Evolutionary conservation across 2,888 invertebrate species (phyloP), one percentile per base, ranked within the genome.

Genomic region (Trissolcus brochymenae): DNA sequence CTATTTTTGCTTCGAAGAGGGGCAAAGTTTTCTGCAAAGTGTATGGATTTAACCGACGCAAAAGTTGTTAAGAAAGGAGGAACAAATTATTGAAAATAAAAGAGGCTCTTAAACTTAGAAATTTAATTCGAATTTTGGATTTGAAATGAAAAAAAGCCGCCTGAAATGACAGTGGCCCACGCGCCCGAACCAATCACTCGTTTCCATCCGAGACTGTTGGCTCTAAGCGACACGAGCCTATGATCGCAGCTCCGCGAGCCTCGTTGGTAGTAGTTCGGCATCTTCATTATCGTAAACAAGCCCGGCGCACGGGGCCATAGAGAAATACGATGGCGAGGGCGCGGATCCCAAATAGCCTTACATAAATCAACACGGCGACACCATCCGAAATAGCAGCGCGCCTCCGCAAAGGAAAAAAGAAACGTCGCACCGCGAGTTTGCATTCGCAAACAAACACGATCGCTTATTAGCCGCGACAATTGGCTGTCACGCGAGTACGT

Each of bases 231-330:
- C 62, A 61, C 57, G 51, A 67, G 74, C 51, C 66, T 61, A 74
- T 67, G 54, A 67, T 67, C 61, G 41, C 55, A 57, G 61, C 54
- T 54, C 55, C 25, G 61, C 51, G 55, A 66, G 61, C 53, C 67
- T 62, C 66, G 56, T 74, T 67, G 61, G 66, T 74, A 74, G 74
- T 74, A 74, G 74, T 74, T 74, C 74, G 74, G 74, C 67, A 74
- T 74, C 74, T 74, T 74, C 74, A 74, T 74, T 74, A 74, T 74
- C 74, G 74, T 67, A 74, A 73, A 66, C 73, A 73, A 73, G 73
- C 51, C 61, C 60, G 66, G 40, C 2, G 59, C 49, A 53, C 73
- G 60, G 72, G n/a, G 29, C 73, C 73, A 61, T 59, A 61, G 73
- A 60, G 6, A 55, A 57, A 64, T 17, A 54, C 64, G 59, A 72